Evolutionary conservation across 2,113 vertebrate genomes (phyloP).

Genomic region (Cheilinus undulatus): DNA sequence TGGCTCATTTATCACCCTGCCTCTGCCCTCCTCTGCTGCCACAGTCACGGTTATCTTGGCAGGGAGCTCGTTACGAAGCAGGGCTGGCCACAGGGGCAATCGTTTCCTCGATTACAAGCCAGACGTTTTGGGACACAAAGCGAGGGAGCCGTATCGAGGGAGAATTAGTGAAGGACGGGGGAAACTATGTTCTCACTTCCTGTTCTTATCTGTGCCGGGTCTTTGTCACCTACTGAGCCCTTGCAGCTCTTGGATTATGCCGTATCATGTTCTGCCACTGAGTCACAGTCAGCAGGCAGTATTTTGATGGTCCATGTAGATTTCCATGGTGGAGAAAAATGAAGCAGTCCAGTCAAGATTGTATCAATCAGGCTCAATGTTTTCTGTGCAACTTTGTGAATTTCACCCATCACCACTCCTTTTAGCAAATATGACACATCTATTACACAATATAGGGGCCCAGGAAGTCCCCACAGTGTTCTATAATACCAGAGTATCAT

Average conservation of each 20-base stretch:
- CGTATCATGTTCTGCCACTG: too few relatives aligned
- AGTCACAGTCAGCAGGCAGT: too few relatives aligned
- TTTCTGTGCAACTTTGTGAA: too few relatives aligned
- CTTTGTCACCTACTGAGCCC: constrained; percentile 36
- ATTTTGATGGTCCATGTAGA: too few relatives aligned
- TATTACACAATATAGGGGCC: too few relatives aligned
- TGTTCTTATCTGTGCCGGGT: constrained; percentile 67
- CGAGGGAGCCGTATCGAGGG: constrained; percentile 28
- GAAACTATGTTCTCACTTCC: constrained; percentile 81
- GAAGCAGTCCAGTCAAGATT: too few relatives aligned
- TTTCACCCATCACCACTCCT: too few relatives aligned
- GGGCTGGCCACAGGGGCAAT: constrained; percentile 57
- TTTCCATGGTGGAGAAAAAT: too few relatives aligned
- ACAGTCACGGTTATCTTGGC: constrained; percentile 66
- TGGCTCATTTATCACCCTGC: constrained; percentile 76
- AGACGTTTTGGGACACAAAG: constrained; percentile 63
- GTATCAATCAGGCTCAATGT: too few relatives aligned
- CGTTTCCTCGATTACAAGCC: constrained; percentile 74
- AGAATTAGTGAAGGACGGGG: constrained; percentile 40
- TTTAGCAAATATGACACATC: too few relatives aligned
- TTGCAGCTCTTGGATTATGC: background rate
- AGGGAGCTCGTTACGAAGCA: constrained; percentile 61
- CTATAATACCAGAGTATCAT: too few relatives aligned
- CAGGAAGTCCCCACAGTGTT: too few relatives aligned
- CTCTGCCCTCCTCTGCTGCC: constrained; percentile 58